Base-by-base conservation (phyloP, 2,797 vertebrate species). In the Sebastes cheni region DNA sequence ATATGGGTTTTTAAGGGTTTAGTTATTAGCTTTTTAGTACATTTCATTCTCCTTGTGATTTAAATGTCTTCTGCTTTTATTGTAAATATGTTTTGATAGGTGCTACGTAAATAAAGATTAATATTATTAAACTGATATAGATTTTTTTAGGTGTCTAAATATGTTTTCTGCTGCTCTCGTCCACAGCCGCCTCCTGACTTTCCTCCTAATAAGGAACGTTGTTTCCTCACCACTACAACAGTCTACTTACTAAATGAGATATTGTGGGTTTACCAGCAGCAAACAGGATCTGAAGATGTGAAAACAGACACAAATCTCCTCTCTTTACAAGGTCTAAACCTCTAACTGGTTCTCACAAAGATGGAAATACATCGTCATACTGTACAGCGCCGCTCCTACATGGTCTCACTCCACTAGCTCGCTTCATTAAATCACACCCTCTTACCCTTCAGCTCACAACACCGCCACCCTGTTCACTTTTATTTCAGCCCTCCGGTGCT, bases 351-450 rank as follows among this genome's bases (percentile, higher is more conserved):
- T 60, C 12, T 65, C 34, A n/a, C 46, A 77, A 32, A 36, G 23
- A 30, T 10, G 30, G 3, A 34, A n/a, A 23, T n/a, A 12, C 60
- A 34, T 18, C 42, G 16, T 29, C 39, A 46, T 16, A 70, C 2
- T 27, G 27, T 46, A 22, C 42, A 8, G 27, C 9, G 2, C 39
- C 34, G 23, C 70, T 55, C 54, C 67, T 12, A 10, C 55, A 55
- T 16, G 76, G 71, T 75, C 69, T 83, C 80, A 69, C 77, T 71
- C 75, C 46, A 62, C 32, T 5, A 20, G 46, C 66, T 58, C 27
- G 39, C 67, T 70, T 71, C 66, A 85, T 81, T 77, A 77, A 83
- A 77, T 85, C 82, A 69, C 72, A 67, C 30, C 73, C 64, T 76
- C 34, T 75, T 78, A 72, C 69, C 71, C 70, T 75, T 77, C 81